phyloP scores from a whole-genome alignment of 2,113 vertebrate genomes.

The Syrrhaptes paradoxus region DNA sequence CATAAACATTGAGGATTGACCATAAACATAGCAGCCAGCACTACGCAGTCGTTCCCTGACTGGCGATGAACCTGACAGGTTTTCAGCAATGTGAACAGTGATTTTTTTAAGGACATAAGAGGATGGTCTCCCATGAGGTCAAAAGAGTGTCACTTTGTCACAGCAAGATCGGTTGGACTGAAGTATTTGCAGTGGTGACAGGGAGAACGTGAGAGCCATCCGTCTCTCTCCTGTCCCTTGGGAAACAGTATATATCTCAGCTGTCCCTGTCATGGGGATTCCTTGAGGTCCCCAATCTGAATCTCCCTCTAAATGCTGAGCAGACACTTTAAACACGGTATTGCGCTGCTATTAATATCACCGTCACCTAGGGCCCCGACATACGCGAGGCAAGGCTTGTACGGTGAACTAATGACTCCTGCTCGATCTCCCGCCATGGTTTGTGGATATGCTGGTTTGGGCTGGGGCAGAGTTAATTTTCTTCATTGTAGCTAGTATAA shows the following conservation, averaged over 20 bases:
- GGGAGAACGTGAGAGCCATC: neutral
- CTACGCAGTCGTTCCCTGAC: neutral
- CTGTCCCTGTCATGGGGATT: slow-evolving; percentile 32
- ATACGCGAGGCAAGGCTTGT: neutral
- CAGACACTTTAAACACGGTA: neutral
- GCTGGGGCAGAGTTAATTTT: no score
- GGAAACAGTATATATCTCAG: slow-evolving; percentile 46
- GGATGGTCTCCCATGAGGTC: neutral
- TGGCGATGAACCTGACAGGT: neutral
- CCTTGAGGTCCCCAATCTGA: neutral
- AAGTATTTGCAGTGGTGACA: neutral
- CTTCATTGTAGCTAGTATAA: no score
- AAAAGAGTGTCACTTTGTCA: neutral
- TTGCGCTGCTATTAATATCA: slow-evolving; percentile 38
- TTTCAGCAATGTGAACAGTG: neutral
- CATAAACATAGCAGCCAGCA: neutral
- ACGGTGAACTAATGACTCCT: neutral
- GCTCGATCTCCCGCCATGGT: neutral
- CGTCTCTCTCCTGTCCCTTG: neutral
- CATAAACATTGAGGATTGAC: neutral
- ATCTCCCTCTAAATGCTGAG: neutral
- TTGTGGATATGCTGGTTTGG: neutral
- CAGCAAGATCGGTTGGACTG: rapidly evolving
- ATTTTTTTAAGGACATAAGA: neutral
- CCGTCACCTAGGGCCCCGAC: neutral